phyloP scores from a whole-genome alignment of 2,888 invertebrate species.

The Rhingia campestris region DNA sequence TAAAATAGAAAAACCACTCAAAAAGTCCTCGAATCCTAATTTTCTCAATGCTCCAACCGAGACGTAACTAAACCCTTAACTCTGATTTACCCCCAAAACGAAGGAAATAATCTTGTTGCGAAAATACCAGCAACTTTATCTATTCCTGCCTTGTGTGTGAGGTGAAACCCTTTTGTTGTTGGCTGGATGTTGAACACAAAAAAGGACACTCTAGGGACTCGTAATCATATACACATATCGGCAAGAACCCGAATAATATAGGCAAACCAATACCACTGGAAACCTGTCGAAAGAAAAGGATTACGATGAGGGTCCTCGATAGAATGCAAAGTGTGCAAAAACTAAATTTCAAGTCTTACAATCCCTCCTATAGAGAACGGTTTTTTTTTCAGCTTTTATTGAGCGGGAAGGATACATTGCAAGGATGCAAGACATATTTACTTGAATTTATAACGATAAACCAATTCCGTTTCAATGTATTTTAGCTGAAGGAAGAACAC shows the following conservation, averaged over 20 bases:
- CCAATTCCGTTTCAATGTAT: slow-evolving; percentile 22
- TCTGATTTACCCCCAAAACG: slow-evolving; percentile 57
- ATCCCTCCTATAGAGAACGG: no score
- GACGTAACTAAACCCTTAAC: slow-evolving; percentile 38
- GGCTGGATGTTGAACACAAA: slow-evolving; percentile 12
- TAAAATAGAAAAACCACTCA: slow-evolving; percentile 38
- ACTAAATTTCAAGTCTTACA: slow-evolving; percentile 35
- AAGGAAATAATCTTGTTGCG: slow-evolving; percentile 58
- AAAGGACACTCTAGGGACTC: slow-evolving; percentile 36
- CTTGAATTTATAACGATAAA: slow-evolving; percentile 29
- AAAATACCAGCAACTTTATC: slow-evolving; percentile 53
- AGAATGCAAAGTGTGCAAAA: slow-evolving; percentile 37
- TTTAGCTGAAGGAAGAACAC: neutral
- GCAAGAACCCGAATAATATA: slow-evolving; percentile 10
- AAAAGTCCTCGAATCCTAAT: slow-evolving; percentile 59
- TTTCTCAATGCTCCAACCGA: slow-evolving; percentile 48
- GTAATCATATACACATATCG: neutral
- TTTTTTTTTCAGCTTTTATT: no score
- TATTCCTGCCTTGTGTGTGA: neutral
- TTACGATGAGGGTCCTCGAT: slow-evolving; percentile 6
- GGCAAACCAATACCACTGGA: neutral
- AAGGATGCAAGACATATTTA: slow-evolving; percentile 25
- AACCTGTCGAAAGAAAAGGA: slow-evolving; percentile 47
- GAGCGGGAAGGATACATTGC: neutral
- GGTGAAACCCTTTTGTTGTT: slow-evolving; percentile 8